These are phyloP conservation scores for Amorpha juglandis DNA, from an alignment of 2,888 invertebrate genomes.

Conservation along the genomic window DNA sequence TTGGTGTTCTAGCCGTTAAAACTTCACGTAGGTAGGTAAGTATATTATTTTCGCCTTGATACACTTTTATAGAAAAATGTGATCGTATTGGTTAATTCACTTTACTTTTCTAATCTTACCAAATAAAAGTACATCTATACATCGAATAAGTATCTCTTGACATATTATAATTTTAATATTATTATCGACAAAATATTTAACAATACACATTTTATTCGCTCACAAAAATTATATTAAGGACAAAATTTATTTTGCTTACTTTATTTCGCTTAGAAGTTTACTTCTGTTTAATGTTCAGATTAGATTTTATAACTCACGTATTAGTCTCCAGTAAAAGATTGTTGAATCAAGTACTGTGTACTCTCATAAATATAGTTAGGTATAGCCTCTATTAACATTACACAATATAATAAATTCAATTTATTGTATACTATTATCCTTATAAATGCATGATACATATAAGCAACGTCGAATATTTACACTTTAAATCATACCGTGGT, in stretches of 20 bases:
- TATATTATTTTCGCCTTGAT: slow-evolving; percentile 32
- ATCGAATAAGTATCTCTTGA: not conserved
- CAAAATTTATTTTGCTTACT: too few relatives aligned
- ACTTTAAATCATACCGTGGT: slow-evolving; percentile 9
- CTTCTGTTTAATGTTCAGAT: slow-evolving; percentile 4
- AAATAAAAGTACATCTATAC: not conserved
- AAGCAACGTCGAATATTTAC: slow-evolving; percentile 14
- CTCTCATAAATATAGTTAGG: slow-evolving; percentile 42
- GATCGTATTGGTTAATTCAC: not conserved
- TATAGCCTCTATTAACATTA: slow-evolving; percentile 49
- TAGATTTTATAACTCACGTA: not conserved
- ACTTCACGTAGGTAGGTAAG: slow-evolving; percentile 44
- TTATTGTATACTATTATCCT: not conserved
- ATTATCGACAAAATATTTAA: slow-evolving; percentile 5
- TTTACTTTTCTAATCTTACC: slow-evolving; percentile 5
- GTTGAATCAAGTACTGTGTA: slow-evolving; percentile 39
- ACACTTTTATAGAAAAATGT: not conserved
- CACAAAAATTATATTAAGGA: too few relatives aligned
- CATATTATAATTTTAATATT: slow-evolving; percentile 2
- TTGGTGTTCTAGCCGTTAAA: slow-evolving; percentile 82
- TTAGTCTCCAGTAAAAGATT: not conserved
- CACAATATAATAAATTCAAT: slow-evolving; percentile 29
- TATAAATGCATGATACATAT: slow-evolving; percentile 19
- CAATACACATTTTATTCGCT: not conserved
- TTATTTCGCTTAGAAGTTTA: too few relatives aligned